Evolutionary conservation across 35 echinoderm and acorn worm species (phyloP).

Genomic region (Chiridota heheva): DNA sequence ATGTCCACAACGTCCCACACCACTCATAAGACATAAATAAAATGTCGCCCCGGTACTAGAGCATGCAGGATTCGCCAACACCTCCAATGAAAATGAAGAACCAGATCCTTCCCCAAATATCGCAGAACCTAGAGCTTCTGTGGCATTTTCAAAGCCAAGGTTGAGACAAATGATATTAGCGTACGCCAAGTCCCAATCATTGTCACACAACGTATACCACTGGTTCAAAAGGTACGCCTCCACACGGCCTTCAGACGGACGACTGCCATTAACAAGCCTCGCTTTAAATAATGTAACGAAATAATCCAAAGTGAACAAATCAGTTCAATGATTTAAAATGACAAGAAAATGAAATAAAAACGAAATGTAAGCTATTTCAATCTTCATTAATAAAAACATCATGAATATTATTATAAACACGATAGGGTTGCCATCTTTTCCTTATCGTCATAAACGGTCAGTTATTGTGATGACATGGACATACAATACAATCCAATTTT

Average conservation of each 20-base stretch:
- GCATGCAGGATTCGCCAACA: conserved; percentile 39
- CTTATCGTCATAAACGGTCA: too few relatives aligned
- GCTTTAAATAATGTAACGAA: too few relatives aligned
- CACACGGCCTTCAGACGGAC: background rate
- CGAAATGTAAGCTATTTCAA: too few relatives aligned
- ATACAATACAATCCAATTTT: too few relatives aligned
- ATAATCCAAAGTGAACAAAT: too few relatives aligned
- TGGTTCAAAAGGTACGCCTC: background rate
- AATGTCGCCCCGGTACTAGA: conserved; percentile 13
- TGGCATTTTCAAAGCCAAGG: conserved; percentile 9
- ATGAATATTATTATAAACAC: too few relatives aligned
- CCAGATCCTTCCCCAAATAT: conserved; percentile 25
- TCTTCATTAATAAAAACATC: too few relatives aligned
- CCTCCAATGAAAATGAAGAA: too few relatives aligned
- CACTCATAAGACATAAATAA: background rate
- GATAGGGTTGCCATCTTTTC: too few relatives aligned
- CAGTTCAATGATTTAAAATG: too few relatives aligned
- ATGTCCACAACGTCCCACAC: conserved; percentile 30
- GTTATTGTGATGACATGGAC: too few relatives aligned
- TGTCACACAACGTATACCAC: conserved; percentile 10
- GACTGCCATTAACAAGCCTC: background rate
- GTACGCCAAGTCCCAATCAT: background rate
- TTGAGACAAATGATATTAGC: conserved; percentile 5
- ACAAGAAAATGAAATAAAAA: too few relatives aligned
- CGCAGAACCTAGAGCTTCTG: background rate